Evolutionary conservation across 2,888 invertebrate genomes (phyloP), one percentile per base, ranked within the genome.

Genomic region (Leptarthrus brevirostris): DNA sequence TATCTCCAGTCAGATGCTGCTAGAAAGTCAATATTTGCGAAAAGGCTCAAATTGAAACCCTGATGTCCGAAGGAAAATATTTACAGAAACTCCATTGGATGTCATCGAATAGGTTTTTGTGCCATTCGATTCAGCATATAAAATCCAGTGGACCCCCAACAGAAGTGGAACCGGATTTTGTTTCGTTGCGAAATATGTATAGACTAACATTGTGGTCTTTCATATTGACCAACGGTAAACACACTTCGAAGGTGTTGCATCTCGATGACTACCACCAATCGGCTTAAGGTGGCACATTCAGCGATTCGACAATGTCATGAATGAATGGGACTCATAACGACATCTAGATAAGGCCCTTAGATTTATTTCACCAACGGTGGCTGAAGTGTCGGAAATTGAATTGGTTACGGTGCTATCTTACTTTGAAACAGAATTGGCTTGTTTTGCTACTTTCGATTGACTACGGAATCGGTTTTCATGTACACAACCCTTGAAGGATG

Each of bases 31-130:
- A 71, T 71, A 71, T 71, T 71, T 71, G 52, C 71, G 14, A 40
- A 71, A 71, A 54, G 54, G 71, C 71, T 71, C 54, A 71, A 71
- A 71, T 71, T 71, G 71, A 71, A 71, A 71, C 71, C 40, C 54
- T 54, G 71, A 71, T 71, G 71, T 71, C 71, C 71, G 40, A 40
- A 36, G 53, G 71, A 54, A 71, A 71, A 71, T 71, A 71, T 71
- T 71, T 71, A 52, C 71, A 54, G 54, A 71, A 34, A 71, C 54
- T 26, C 54, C 40, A 71, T 71, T 71, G 71, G 40, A 54, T 71
- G 71, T 71, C 54, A 71, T 54, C 40, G 22, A 44, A 18, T 71
- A 34, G 40, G 22, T 71, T 71, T 71, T 71, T 71, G 22, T 54
- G 16, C 52, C 69, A n/a, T 61, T 40, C 58, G 24, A n/a, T 61